Conservation (phyloP, 2,113 vertebrate species). For the Centropus unirufus region DNA sequence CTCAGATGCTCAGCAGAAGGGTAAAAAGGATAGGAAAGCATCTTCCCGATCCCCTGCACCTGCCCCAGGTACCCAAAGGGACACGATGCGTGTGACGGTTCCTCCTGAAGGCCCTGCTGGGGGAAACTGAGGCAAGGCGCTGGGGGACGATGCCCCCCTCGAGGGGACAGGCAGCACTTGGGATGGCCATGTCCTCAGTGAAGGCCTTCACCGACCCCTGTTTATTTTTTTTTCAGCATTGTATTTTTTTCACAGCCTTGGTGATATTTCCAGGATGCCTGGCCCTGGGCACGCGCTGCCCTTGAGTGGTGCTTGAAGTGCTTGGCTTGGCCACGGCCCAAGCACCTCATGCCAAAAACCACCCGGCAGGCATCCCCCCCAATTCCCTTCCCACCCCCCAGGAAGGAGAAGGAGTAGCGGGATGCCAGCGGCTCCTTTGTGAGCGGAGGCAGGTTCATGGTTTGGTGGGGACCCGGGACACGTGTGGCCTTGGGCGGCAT, state of each 20-base stretch:
- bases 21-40: not conserved
- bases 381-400: no score
- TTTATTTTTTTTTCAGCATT: not conserved
- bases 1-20: not conserved
- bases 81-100: not conserved
- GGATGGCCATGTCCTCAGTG: accelerated
- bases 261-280: not conserved
- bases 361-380: accelerated
- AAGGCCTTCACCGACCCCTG: not conserved
- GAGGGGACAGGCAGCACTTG: accelerated
- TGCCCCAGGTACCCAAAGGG: not conserved
- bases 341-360: not conserved
- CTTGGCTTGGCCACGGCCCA: not conserved
- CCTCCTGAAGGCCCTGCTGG: not conserved
- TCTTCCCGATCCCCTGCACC: not conserved
- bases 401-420: not conserved
- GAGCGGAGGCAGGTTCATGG: accelerated
- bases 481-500: accelerated
- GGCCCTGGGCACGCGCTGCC: not conserved
- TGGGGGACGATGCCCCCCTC: accelerated
- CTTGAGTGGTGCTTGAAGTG: constrained; percentile 35
- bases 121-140: not conserved
- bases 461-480: no score
- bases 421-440: not conserved
- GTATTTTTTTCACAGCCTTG: constrained; percentile 6